Evolutionary conservation across 2,113 vertebrate genomes (phyloP).

Genomic region (Hassar affinis): DNA sequence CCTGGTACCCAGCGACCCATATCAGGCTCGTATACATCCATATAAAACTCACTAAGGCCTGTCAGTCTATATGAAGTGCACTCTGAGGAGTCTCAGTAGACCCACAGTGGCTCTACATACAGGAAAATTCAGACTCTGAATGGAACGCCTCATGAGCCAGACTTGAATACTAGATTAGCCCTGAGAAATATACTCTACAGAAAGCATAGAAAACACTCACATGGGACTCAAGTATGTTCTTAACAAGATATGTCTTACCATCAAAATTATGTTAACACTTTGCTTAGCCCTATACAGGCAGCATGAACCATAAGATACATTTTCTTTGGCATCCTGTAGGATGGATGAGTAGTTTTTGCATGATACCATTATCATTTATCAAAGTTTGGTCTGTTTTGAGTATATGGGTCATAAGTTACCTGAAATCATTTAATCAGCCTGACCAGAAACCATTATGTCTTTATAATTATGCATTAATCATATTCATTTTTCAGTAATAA

Average conservation of each 20-base stretch:
- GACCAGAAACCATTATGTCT: not conserved
- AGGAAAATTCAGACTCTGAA: constrained; percentile 6
- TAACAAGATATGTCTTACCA: not conserved
- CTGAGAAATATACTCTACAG: not conserved
- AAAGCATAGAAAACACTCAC: not conserved
- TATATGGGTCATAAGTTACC: not conserved
- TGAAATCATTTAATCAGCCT: not conserved
- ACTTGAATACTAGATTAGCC: constrained; percentile 20
- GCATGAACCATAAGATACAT: not conserved
- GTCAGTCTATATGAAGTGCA: constrained; percentile 22
- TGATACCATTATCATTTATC: not conserved
- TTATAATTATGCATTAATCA: not conserved
- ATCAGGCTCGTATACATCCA: constrained; percentile 41
- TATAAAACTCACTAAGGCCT: constrained; percentile 26
- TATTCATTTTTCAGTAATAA: not conserved
- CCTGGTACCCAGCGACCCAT: constrained; percentile 32
- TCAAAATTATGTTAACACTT: not conserved
- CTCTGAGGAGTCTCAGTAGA: not conserved
- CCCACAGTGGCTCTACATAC: not conserved
- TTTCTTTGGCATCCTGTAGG: not conserved
- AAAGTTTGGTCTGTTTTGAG: not conserved
- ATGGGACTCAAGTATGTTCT: not conserved
- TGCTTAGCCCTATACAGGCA: not conserved
- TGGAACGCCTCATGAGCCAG: not conserved
- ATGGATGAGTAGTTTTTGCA: not conserved